Percentiles rank a stretch among this genome's conserved stretches.
These are phyloP conservation scores for Ligdia adustata DNA, from an alignment of 2,888 invertebrate genomes.

Conservation along the genomic window DNA sequence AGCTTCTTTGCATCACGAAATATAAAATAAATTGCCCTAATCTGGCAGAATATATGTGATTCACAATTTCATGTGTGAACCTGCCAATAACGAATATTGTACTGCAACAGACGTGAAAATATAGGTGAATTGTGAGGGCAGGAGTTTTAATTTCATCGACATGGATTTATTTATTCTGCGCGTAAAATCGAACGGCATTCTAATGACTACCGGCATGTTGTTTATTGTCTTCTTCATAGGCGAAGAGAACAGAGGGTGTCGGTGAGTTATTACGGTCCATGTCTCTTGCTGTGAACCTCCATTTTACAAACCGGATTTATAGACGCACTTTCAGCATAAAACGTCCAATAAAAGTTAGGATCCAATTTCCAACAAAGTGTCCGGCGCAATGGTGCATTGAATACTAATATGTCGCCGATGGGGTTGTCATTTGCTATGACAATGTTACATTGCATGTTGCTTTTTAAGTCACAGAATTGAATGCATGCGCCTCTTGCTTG, in stretches of 20 bases:
- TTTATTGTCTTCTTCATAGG: slow-evolving; percentile 18
- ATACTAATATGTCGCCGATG: neutral
- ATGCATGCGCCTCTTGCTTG: no score
- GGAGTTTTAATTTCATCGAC: no score
- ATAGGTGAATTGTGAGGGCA: no score
- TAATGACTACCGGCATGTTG: slow-evolving; percentile 8
- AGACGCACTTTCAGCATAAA: slow-evolving; percentile 27
- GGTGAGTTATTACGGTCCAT: slow-evolving; percentile 21
- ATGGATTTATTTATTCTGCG: no score
- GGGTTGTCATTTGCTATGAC: neutral
- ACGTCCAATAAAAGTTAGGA: neutral
- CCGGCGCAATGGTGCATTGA: neutral
- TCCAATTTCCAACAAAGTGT: neutral
- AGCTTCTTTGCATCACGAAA: no score
- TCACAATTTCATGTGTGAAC: no score
- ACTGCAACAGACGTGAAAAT: no score
- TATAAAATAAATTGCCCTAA: no score
- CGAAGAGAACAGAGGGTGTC: slow-evolving; percentile 12
- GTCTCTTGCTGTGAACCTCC: slow-evolving; percentile 9
- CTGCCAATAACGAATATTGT: no score
- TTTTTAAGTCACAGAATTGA: no score
- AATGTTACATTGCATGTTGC: neutral
- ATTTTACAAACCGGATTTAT: slow-evolving; percentile 33
- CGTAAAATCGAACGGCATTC: no score
- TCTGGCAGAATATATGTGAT: no score